Conservation (phyloP, 2,797 vertebrate species). For the Bovichtus diacanthus region DNA sequence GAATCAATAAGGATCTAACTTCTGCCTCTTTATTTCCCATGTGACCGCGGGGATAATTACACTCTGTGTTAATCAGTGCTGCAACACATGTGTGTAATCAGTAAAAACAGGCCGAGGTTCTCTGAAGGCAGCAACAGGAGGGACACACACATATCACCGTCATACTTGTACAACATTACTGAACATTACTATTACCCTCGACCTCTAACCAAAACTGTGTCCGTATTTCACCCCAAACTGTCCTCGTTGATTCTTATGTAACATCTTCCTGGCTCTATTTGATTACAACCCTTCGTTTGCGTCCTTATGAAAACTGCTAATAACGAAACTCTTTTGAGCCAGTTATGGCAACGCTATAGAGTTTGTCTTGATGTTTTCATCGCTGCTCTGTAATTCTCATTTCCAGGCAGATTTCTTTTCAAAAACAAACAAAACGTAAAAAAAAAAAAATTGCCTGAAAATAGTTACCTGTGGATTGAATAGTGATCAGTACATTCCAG, state of each 20-base stretch:
- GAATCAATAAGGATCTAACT: constrained; percentile 65
- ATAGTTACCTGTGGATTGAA: too few relatives aligned
- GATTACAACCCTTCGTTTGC: neutral
- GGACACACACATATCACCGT: too few relatives aligned
- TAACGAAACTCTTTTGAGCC: neutral
- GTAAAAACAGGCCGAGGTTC: constrained; percentile 42
- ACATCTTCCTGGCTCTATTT: constrained; percentile 15
- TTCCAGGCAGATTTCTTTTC: neutral
- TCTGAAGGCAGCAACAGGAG: constrained; percentile 36
- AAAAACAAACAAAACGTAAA: too few relatives aligned
- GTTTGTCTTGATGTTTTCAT: constrained; percentile 6
- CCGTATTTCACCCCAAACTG: constrained; percentile 5
- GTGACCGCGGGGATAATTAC: constrained; percentile 70
- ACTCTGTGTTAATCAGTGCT: constrained; percentile 66
- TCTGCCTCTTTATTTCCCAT: constrained; percentile 76
- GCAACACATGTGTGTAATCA: constrained; percentile 59
- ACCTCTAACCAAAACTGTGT: neutral
- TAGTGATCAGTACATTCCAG: too few relatives aligned
- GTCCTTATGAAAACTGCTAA: constrained; percentile 1
- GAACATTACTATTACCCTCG: too few relatives aligned
- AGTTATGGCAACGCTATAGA: neutral
- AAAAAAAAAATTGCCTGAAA: too few relatives aligned
- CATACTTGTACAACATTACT: too few relatives aligned
- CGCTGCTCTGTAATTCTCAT: neutral
- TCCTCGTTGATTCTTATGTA: constrained; percentile 3